Percentiles rank a stretch among this genome's conserved stretches.
These are phyloP conservation scores for Carabus problematicus DNA, from an alignment of 2,888 invertebrate species.

Conservation along the genomic window DNA sequence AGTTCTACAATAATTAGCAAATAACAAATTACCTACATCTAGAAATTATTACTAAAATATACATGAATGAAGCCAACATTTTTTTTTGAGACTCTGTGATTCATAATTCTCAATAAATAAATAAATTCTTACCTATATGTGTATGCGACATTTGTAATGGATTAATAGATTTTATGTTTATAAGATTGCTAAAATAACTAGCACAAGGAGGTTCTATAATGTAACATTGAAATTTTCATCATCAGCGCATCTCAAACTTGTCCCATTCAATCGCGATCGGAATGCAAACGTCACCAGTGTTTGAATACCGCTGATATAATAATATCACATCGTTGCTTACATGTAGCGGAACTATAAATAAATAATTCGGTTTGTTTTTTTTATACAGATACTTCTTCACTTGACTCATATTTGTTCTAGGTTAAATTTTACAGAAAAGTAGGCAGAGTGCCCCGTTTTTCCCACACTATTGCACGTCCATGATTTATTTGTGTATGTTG, in stretches of 20 bases:
- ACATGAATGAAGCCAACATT: conserved; percentile 8
- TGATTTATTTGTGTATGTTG: conserved; percentile 7
- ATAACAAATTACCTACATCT: conserved; percentile 7
- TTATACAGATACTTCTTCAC: background rate
- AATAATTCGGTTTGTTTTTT: conserved; percentile 10
- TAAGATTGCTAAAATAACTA: no score
- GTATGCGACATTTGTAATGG: no score
- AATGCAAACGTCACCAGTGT: no score
- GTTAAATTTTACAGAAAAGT: no score
- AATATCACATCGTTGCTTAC: conserved; percentile 18
- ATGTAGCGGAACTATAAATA: conserved; percentile 11
- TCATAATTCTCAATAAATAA: background rate
- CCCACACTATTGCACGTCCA: background rate
- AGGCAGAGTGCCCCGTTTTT: no score
- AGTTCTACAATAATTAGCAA: conserved; percentile 1
- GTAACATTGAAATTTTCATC: no score
- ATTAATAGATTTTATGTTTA: no score
- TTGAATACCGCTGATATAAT: background rate
- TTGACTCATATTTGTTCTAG: no score
- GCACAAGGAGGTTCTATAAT: no score
- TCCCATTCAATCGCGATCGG: no score
- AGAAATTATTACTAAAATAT: conserved; percentile 3
- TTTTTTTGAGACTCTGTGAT: conserved; percentile 8
- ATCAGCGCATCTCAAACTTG: no score
- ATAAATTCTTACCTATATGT: no score